Base-by-base conservation (phyloP, 2,113 vertebrate species). In the Eudyptes chrysolophus region DNA sequence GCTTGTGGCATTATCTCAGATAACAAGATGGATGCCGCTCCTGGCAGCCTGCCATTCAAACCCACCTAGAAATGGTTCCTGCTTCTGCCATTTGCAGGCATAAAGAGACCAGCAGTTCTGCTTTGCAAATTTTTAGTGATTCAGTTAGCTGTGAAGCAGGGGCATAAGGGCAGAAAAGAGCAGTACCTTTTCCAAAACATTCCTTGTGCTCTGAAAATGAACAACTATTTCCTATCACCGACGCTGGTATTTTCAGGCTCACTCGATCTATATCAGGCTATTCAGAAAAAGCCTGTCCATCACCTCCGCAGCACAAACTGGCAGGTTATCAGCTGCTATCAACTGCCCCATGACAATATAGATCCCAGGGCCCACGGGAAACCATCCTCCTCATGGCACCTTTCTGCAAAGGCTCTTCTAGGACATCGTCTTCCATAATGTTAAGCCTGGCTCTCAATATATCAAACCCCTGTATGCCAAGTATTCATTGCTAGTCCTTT, bases 401-500 rank as follows among this genome's bases (percentile, higher is more conserved):
- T 46, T 93, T 74, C 75, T 80, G 34, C 36, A 85, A 89, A 92
- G 71, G 87, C 75, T 93, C 54, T 91, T 92, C 66, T 30, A 94
- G 84, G 89, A 94, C 68, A 89, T 52, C 13, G 22, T 84, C 38
- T 94, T 90, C 66, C 70, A 77, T 30, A 90, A 87, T 5, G 13
- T 77, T 83, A 92, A 95, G 54, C 58, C 87, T 95, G 70, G 58
- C 70, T 89, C 61, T 68, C 84, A 62, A 87, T 83, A 80, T 54
- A 93, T 87, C 65, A 90, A 61, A 83, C 55, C 29, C 74, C 54
- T 94, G 46, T 70, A 84, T 58, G 82, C 75, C 94, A 96, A 96
- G 46, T 66, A 90, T 93, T 94, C 84, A 93, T 51, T 75, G 20
- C 84, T 87, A 85, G 81, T 38, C 78, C 89, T 88, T 94, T 93